Base-by-base conservation (phyloP, 2,113 vertebrate species). In the Dicerorhinus sumatrensis region DNA sequence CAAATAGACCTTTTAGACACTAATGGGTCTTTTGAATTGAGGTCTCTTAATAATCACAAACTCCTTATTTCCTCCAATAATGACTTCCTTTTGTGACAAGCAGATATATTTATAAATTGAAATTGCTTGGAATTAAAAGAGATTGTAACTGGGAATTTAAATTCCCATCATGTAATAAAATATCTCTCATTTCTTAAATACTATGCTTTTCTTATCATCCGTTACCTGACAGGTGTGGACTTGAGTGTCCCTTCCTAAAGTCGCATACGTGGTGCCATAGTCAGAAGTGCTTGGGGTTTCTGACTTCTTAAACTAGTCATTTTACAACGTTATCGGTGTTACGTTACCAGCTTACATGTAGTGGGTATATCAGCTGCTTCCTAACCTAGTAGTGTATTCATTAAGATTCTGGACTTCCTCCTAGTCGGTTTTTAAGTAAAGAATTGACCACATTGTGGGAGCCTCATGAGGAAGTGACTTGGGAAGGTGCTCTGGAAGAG, bases 351-450 rank as follows among this genome's bases (percentile, higher is more conserved):
- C 8, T 58, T 46, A 18, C 36, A 6, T 2, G 0, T 6, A 10
- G 33, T 14, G 16, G 20, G 0, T 1, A 0, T 4, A 4, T 9
- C 39, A 20, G 3, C 72, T 48, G 62, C 62, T 83, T 65, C 36
- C 16, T 83, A 0, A 29, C 70, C 46, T 20, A 0, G 48, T 3
- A 0, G 17, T 7, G 9, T 7, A 0, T 33, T 56, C 8, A 1
- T 6, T n/a, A 5, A 8, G 42, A 11, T 0, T 21, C 39, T 20
- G 25, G 36, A 17, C 39, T 18, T 39, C 36, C 77, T 60, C 25
- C 20, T 1, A 18, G 29, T 0, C 1, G 33, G 67, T 58, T 54
- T 56, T 46, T 11, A 17, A 77, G 48, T 36, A 7, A 11, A 39
- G 39, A 14, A 0, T 17, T 42, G 62, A 20, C 9, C n/a, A 6